Conservation (phyloP, 2,888 invertebrate species). For the Caenorhabditis sp. region DNA sequence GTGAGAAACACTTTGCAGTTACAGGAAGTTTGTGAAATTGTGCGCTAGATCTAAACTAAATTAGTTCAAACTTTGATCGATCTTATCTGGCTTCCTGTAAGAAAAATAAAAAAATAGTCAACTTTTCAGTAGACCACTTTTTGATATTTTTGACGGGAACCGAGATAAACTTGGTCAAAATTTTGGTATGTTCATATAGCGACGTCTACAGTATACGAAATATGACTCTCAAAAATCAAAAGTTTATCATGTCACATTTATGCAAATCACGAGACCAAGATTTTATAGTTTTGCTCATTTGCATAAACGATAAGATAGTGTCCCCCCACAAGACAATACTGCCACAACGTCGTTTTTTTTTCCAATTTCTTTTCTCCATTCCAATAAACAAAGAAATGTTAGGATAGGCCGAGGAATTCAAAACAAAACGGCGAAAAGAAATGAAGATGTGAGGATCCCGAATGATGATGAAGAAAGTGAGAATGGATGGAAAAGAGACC, state of each 20-base stretch:
- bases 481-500: conserved; percentile 45
- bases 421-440: conserved; percentile 28
- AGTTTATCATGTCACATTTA: neutral
- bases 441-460: conserved; percentile 9
- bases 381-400: conserved; percentile 22
- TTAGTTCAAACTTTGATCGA: no score
- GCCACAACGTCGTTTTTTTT: neutral
- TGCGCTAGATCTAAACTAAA: no score
- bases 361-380: neutral
- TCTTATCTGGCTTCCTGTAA: no score
- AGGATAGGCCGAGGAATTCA: conserved; percentile 13
- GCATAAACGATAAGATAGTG: conserved; percentile 10
- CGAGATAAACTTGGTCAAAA: no score
- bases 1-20: conserved; percentile 14
- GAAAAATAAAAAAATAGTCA: no score
- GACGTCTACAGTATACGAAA: no score
- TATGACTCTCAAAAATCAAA: no score
- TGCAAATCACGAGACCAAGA: neutral
- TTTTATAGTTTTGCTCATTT: neutral
- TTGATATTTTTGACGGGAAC: no score
- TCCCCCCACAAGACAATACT: neutral
- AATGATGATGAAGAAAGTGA: conserved; percentile 36
- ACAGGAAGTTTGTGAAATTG: no score
- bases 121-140: no score
- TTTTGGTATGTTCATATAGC: no score